Evolutionary conservation across 2,888 invertebrate genomes (phyloP), one percentile per base, ranked within the genome.

Genomic region (Hoplodrina ambigua): DNA sequence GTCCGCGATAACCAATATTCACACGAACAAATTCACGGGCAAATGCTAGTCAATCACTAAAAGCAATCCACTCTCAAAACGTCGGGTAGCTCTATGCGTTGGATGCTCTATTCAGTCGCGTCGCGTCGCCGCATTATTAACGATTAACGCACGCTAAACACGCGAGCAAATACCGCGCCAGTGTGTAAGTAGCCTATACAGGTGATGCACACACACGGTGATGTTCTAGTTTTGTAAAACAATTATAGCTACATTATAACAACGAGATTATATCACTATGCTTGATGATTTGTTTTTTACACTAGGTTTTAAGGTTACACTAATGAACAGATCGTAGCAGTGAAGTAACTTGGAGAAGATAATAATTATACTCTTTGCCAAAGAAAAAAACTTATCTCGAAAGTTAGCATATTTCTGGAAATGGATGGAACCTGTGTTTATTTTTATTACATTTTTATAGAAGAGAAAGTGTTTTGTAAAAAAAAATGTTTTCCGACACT

Each of bases 61-160:
- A 77, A 25, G 72, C 72, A 44, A 54, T 70, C 59, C 78, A 57
- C 76, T 72, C 71, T 56, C 41, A 15, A 44, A 50, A 46, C 4
- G 10, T 25, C 15, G 11, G 53, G 20, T 13, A 19, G 4, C 37
- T 13, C 55, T 19, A 6, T 52, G 60, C 13, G 44, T 55, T 25
- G 63, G 59, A 13, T 49, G 53, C 53, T 25, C 59, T 50, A 56
- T 62, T 58, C 68, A 59, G 56, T 20, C 30, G 59, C 60, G 41
- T 2, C 30, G 58, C 59, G 30, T 2, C 13, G 41, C 61, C 64
- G 46, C 65, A 61, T 66, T 78, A 78, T 70, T 75, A 73, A 70
- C 77, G 59, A 78, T 75, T 78, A 69, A 78, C 68, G 53, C 44
- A 65, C 72, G 54, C 64, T 71, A 75, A 75, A 78, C 72, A 75